Evolutionary conservation across 2,113 vertebrate genomes (phyloP).

Genomic region (Calidris pygmaea): DNA sequence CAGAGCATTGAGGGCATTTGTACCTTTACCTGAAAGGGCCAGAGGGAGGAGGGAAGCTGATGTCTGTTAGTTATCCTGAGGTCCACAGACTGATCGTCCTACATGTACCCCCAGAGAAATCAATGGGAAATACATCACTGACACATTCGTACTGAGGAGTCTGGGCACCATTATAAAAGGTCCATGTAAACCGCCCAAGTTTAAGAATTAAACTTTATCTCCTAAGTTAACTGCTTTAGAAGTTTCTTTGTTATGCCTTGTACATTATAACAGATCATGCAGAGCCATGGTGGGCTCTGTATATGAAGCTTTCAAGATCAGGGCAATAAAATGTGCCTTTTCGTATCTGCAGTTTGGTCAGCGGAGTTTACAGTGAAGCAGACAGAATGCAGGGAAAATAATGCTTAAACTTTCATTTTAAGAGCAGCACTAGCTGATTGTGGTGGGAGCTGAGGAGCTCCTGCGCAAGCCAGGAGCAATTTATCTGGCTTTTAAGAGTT

Average conservation of each 20-base stretch:
- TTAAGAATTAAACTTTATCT: not conserved
- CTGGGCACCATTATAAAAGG: not conserved
- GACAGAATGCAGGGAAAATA: not conserved
- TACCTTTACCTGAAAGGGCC: not conserved
- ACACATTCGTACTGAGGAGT: not conserved
- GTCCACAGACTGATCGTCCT: not conserved
- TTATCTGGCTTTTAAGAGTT: conserved; percentile 28
- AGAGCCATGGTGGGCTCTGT: not conserved
- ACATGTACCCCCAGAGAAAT: not conserved
- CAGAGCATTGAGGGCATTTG: not conserved
- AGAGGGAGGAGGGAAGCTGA: not conserved
- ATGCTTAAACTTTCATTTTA: not conserved
- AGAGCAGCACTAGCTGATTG: not conserved
- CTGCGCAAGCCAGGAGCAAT: not conserved
- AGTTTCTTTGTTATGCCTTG: not conserved
- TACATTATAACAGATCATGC: not conserved
- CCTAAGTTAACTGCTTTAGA: not conserved
- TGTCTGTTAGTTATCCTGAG: not conserved
- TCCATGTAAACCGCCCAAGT: not conserved
- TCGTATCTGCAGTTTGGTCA: not conserved
- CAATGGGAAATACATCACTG: not conserved
- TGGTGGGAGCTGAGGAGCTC: not conserved
- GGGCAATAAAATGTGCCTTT: not conserved
- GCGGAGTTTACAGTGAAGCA: not conserved
- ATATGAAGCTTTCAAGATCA: not conserved